These are phyloP conservation scores for Vulpes ferrilata DNA, from an alignment of 2,113 vertebrate species.

Conservation along the genomic window DNA sequence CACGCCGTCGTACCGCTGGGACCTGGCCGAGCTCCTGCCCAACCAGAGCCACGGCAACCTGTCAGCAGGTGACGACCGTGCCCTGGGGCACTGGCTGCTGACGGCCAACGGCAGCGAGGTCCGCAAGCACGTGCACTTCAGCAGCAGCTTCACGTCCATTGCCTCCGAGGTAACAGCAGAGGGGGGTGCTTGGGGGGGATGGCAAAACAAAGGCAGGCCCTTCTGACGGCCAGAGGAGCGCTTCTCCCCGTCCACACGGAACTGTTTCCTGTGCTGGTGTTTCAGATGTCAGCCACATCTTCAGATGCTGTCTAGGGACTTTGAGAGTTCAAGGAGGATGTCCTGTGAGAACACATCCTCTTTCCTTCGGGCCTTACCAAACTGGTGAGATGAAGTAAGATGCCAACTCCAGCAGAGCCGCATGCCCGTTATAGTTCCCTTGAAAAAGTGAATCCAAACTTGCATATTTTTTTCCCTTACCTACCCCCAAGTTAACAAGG, in stretches of 20 bases:
- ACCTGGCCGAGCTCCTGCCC: slow-evolving; percentile 82
- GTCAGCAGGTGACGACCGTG: slow-evolving; percentile 65
- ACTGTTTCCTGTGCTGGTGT: background rate
- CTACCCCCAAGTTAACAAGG: background rate
- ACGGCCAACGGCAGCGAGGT: slow-evolving; percentile 87
- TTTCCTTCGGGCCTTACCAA: background rate
- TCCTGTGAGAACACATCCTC: background rate
- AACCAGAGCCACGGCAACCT: slow-evolving; percentile 86
- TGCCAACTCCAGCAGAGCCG: too few relatives aligned
- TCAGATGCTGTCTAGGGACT: background rate
- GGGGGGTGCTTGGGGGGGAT: too few relatives aligned
- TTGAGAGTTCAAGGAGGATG: background rate
- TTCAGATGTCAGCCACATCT: background rate
- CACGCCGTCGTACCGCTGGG: slow-evolving; percentile 89
- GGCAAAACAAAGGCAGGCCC: accelerated
- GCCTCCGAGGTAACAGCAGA: slow-evolving; percentile 86
- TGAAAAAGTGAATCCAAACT: background rate
- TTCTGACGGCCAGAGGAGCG: accelerated
- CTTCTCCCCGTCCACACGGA: accelerated
- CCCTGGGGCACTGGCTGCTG: slow-evolving; percentile 88
- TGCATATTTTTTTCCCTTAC: background rate
- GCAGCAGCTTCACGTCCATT: slow-evolving; percentile 89
- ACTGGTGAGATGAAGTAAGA: background rate
- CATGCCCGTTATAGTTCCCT: background rate
- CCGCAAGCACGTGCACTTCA: slow-evolving; percentile 86